Conservation (phyloP, 2,113 vertebrate species). For the Etheostoma cragini region DNA sequence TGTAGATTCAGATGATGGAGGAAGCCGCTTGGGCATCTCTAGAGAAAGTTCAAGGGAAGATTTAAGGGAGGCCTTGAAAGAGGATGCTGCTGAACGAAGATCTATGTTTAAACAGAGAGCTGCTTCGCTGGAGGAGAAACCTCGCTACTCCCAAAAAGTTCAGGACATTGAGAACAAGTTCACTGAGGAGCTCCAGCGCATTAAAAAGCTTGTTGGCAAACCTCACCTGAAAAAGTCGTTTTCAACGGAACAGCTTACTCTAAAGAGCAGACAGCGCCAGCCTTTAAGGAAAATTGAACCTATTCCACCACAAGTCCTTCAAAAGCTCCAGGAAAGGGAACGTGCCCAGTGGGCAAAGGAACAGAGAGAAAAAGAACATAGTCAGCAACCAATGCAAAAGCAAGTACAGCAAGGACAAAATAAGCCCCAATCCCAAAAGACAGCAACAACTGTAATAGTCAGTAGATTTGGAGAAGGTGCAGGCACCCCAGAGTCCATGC, state of each 20-base stretch:
- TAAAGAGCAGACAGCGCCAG: conserved; percentile 79
- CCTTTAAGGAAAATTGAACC: conserved; percentile 75
- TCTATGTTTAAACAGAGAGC: conserved; percentile 93
- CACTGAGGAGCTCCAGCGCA: conserved; percentile 92
- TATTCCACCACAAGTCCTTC: conserved; percentile 85
- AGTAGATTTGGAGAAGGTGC: conserved; percentile 58
- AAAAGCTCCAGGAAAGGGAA: conserved; percentile 85
- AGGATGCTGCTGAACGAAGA: conserved; percentile 88
- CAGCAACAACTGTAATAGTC: conserved; percentile 39
- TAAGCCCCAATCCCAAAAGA: conserved; percentile 43
- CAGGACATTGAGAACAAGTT: conserved; percentile 95
- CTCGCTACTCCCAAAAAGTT: conserved; percentile 87
- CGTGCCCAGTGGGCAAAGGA: conserved; percentile 79
- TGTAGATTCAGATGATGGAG: conserved; percentile 89
- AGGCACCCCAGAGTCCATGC: conserved; percentile 78
- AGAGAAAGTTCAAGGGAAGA: conserved; percentile 90
- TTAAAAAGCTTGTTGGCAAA: conserved; percentile 91
- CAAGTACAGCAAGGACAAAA: conserved; percentile 47
- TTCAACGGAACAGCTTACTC: conserved; percentile 86
- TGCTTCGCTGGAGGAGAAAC: conserved; percentile 93
- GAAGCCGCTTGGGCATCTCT: conserved; percentile 81
- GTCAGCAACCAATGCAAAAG: conserved; percentile 62
- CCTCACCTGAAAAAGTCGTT: conserved; percentile 86
- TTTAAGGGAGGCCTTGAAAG: conserved; percentile 83
- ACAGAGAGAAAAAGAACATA: conserved; percentile 64